phyloP scores from a whole-genome alignment of 2,113 vertebrate genomes.

The Semicossyphus pulcher region DNA sequence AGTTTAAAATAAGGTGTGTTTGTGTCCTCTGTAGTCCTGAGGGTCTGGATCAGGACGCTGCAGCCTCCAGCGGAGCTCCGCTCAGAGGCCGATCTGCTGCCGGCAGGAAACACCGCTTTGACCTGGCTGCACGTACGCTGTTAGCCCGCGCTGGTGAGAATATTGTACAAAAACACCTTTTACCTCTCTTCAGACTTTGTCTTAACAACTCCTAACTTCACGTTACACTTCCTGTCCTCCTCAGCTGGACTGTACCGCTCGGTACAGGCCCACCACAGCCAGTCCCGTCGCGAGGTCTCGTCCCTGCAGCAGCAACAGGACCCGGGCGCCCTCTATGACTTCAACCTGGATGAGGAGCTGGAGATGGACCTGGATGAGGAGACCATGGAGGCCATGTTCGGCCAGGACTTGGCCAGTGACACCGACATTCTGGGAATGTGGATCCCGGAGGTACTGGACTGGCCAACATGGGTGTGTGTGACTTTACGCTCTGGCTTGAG shows the following conservation, averaged over 20 bases:
- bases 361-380: conserved; percentile 99
- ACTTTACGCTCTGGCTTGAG: conserved; percentile 71
- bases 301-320: conserved; percentile 89
- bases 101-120: conserved; percentile 94
- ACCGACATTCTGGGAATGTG: conserved; percentile 99
- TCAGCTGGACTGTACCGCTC: conserved; percentile 96
- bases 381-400: conserved; percentile 99
- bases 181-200: background rate
- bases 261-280: conserved; percentile 96
- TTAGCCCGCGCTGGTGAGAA: conserved; percentile 93
- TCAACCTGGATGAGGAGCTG: conserved; percentile 97
- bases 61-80: conserved; percentile 86
- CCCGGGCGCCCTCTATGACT: conserved; percentile 92
- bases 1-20: too few relatives aligned
- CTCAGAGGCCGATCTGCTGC: conserved; percentile 88
- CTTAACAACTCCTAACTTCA: too few relatives aligned
- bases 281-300: conserved; percentile 91
- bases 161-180: background rate
- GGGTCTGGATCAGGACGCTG: conserved; percentile 91
- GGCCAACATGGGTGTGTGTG: conserved; percentile 99
- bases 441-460: conserved; percentile 99
- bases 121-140: conserved; percentile 93
- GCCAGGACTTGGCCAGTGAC: conserved; percentile 94
- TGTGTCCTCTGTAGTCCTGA: conserved; percentile 85
- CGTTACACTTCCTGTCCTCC: background rate